Percentiles rank a stretch among this genome's conserved stretches.
These are phyloP conservation scores for Glyptemys insculpta DNA, from an alignment of 2,797 vertebrate species.

Conservation along the genomic window DNA sequence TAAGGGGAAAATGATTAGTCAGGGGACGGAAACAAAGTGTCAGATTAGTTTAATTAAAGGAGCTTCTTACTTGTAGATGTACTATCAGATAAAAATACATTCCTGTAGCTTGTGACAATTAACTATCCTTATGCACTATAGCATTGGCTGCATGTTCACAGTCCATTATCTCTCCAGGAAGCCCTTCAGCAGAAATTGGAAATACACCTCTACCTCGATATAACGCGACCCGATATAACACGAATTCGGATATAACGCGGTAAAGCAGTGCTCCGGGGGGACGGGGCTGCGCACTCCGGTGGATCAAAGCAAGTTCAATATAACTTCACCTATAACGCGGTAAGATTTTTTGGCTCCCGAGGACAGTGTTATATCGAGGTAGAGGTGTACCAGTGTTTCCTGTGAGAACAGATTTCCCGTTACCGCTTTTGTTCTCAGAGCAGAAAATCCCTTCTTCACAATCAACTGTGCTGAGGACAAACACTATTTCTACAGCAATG, in stretches of 20 bases:
- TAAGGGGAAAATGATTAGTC: not conserved
- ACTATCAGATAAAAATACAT: no score
- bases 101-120: not conserved
- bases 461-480: rapidly evolving
- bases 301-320: no score
- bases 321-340: no score
- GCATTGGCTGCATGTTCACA: not conserved
- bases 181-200: not conserved
- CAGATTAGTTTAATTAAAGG: no score
- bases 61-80: no score
- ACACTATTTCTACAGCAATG: not conserved
- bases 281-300: no score
- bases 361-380: no score
- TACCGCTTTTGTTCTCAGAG: not conserved
- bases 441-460: not conserved
- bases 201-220: not conserved
- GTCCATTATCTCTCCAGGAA: not conserved
- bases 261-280: no score
- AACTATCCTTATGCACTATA: not conserved
- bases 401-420: not conserved
- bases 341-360: no score
- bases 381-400: not conserved
- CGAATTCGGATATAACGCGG: no score
- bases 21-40: not conserved
- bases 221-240: no score